Percentiles rank a stretch among this genome's conserved stretches.
These are phyloP conservation scores for Phaethon lepturus DNA, from an alignment of 2,113 vertebrate genomes.

Conservation along the genomic window DNA sequence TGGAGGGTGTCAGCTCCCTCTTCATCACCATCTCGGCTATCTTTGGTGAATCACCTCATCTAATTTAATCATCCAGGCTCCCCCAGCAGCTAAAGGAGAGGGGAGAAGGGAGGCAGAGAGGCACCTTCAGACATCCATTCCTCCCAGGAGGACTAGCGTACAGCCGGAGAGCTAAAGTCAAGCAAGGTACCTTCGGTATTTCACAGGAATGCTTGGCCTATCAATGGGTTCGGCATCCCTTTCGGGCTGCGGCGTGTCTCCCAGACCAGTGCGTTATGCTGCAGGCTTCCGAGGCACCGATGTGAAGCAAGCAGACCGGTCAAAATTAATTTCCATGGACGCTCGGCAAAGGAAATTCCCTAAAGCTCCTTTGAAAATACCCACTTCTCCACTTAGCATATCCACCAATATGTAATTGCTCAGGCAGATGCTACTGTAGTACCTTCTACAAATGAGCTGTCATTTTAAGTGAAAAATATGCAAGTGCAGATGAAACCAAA, in stretches of 20 bases:
- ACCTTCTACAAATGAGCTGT: neutral
- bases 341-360: neutral
- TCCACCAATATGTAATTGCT: neutral
- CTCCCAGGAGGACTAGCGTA: neutral
- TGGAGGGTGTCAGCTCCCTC: neutral
- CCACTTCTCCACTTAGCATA: neutral
- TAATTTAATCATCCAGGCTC: neutral
- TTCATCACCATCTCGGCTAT: neutral
- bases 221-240: neutral
- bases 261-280: neutral
- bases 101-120: neutral
- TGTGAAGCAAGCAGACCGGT: neutral
- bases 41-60: neutral
- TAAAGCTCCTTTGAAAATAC: neutral
- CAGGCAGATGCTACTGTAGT: neutral
- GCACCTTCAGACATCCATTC: neutral
- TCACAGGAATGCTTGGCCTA: neutral
- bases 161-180: neutral
- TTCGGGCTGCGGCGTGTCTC: rapidly evolving
- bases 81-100: neutral
- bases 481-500: neutral
- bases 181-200: neutral
- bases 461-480: neutral
- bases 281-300: neutral
- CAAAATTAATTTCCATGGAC: neutral